These are phyloP conservation scores for Forbesichthys papilliferus DNA, from an alignment of 2,113 vertebrate genomes.

Conservation along the genomic window DNA sequence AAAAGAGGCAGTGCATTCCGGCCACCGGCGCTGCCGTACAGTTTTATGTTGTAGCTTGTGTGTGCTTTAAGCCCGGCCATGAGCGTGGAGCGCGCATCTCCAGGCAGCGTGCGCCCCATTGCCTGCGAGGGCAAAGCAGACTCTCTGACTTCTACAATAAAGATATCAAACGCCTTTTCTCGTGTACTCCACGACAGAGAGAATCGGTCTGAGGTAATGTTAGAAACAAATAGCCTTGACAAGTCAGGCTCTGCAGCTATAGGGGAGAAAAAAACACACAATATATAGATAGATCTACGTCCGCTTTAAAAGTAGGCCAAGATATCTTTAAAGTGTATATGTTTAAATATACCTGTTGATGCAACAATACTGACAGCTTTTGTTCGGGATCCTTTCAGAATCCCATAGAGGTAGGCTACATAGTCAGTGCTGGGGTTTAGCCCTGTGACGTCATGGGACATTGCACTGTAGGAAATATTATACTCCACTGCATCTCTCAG, in stretches of 20 bases:
- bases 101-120: constrained; percentile 73
- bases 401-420: constrained; percentile 91
- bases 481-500: constrained; percentile 83
- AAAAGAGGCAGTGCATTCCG: constrained; percentile 75
- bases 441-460: constrained; percentile 82
- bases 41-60: constrained; percentile 81
- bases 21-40: constrained; percentile 78
- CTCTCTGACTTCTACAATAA: constrained; percentile 86
- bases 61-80: constrained; percentile 79
- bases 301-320: not conserved
- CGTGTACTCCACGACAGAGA: constrained; percentile 80
- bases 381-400: constrained; percentile 78
- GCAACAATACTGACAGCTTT: constrained; percentile 84
- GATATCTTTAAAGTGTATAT: no score
- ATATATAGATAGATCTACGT: constrained; percentile 45
- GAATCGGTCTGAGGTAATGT: constrained; percentile 83
- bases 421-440: constrained; percentile 89
- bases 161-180: constrained; percentile 82
- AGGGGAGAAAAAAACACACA: constrained; percentile 71
- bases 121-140: constrained; percentile 80
- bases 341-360: constrained; percentile 85
- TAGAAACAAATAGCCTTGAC: constrained; percentile 83
- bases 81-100: constrained; percentile 62
- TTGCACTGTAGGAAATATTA: constrained; percentile 81
- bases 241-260: constrained; percentile 83